A percentile compares a stretch with the other conserved stretches of the same genome.
These are phyloP conservation scores for Lethrus apterus DNA, from an alignment of 1,140 invertebrate species.

Conservation along the genomic window DNA sequence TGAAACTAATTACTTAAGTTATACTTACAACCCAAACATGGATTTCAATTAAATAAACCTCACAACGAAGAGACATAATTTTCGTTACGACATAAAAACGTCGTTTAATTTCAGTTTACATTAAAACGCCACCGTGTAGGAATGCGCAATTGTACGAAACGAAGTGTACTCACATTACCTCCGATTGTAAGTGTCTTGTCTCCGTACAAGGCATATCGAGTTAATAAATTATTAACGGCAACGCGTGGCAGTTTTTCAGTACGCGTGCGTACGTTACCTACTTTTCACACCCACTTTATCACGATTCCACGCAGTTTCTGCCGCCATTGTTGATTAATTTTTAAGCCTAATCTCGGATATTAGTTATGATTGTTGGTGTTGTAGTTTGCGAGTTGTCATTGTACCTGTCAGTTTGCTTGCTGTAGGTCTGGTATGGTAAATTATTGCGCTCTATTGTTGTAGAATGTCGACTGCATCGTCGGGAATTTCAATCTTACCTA, in stretches of 20 bases:
- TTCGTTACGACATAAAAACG: no score
- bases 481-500: conserved; percentile 5
- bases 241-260: conserved; percentile 6
- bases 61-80: no score
- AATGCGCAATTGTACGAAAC: no score
- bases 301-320: background rate
- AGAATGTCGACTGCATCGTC: conserved; percentile 1
- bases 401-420: background rate
- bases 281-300: conserved; percentile 4
- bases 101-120: no score
- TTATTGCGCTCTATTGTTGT: conserved; percentile 2
- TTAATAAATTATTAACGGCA: conserved; percentile 5
- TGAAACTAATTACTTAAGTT: no score
- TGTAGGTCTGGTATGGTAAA: conserved; percentile 1
- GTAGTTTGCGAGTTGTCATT: conserved; percentile 1
- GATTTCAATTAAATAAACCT: no score
- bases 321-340: conserved; percentile 1
- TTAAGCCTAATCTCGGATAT: background rate
- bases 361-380: conserved; percentile 1
- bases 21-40: no score
- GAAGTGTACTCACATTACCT: no score
- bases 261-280: conserved; percentile 1
- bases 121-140: no score
- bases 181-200: background rate
- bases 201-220: conserved; percentile 1